A percentile compares a stretch with the other conserved stretches of the same genome.
These are phyloP conservation scores for Aptenodytes patagonicus DNA, from an alignment of 2,113 vertebrate species.

Conservation along the genomic window DNA sequence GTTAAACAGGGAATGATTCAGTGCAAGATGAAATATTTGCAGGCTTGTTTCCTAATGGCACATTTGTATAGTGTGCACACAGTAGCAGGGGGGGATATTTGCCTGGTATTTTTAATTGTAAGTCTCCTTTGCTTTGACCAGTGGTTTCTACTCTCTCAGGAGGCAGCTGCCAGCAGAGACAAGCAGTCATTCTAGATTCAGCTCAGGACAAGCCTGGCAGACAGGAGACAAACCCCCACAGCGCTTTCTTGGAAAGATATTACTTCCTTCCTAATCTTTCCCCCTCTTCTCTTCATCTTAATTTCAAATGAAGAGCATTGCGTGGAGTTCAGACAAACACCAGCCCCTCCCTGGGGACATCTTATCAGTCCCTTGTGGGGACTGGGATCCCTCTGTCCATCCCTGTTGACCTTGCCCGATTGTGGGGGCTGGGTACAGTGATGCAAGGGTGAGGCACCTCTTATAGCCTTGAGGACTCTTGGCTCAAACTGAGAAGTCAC, in stretches of 20 bases:
- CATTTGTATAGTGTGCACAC: neutral
- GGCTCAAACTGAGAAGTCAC: neutral
- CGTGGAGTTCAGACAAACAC: neutral
- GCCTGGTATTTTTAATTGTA: neutral
- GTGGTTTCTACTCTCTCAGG: neutral
- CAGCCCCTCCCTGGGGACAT: neutral
- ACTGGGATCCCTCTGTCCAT: neutral
- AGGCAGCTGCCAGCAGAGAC: neutral
- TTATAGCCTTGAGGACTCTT: neutral
- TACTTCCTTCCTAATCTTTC: neutral
- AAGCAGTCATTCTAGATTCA: neutral
- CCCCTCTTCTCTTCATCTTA: neutral
- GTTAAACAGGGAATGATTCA: neutral
- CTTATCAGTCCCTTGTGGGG: neutral
- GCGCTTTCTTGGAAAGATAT: neutral
- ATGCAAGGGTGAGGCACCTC: neutral
- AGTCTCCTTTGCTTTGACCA: neutral
- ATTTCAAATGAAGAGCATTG: neutral
- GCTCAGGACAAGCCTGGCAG: neutral
- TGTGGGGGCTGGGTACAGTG: neutral
- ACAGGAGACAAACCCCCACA: neutral
- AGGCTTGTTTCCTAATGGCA: neutral
- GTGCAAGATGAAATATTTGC: neutral
- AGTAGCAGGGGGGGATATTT: neutral
- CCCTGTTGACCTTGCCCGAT: rapidly evolving